These are phyloP conservation scores for Gymnosoma rotundatum DNA, from an alignment of 2,888 invertebrate species.

Conservation along the genomic window DNA sequence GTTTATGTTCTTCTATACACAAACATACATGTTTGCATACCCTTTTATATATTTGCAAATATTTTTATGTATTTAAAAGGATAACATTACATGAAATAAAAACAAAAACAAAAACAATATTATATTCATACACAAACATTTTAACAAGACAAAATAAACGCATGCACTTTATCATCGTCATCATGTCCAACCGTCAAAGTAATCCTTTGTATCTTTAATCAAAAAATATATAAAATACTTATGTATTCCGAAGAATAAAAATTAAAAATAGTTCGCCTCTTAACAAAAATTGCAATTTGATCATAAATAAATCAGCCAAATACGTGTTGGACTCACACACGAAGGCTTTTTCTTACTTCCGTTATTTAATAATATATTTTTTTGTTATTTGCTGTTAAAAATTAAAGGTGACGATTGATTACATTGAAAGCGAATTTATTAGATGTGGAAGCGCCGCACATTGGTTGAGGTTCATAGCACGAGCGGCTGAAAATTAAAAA, in stretches of 20 bases:
- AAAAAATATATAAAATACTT: neutral
- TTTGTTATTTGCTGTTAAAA: too few relatives aligned
- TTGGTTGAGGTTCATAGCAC: too few relatives aligned
- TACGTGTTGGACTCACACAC: too few relatives aligned
- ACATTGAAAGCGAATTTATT: too few relatives aligned
- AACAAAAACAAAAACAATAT: conserved; percentile 46
- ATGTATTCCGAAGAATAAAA: neutral
- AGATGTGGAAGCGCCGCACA: too few relatives aligned
- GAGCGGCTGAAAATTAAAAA: too few relatives aligned
- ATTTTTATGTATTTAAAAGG: conserved; percentile 46
- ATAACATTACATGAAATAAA: conserved; percentile 45
- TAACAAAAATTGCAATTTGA: too few relatives aligned
- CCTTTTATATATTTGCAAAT: conserved; percentile 18
- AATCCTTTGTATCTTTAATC: neutral
- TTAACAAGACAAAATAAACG: conserved; percentile 43
- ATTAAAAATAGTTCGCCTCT: too few relatives aligned
- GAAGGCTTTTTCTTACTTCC: too few relatives aligned
- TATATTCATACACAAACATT: conserved; percentile 23
- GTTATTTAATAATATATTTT: too few relatives aligned
- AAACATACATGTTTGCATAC: neutral
- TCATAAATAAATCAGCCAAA: too few relatives aligned
- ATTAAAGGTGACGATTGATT: too few relatives aligned
- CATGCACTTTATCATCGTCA: conserved; percentile 52
- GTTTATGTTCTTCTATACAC: neutral
- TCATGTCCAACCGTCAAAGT: conserved; percentile 2